Percentiles rank a stretch among this genome's conserved stretches.
phyloP scores from a whole-genome alignment of 2,797 vertebrate genomes.

The Columba guinea region DNA sequence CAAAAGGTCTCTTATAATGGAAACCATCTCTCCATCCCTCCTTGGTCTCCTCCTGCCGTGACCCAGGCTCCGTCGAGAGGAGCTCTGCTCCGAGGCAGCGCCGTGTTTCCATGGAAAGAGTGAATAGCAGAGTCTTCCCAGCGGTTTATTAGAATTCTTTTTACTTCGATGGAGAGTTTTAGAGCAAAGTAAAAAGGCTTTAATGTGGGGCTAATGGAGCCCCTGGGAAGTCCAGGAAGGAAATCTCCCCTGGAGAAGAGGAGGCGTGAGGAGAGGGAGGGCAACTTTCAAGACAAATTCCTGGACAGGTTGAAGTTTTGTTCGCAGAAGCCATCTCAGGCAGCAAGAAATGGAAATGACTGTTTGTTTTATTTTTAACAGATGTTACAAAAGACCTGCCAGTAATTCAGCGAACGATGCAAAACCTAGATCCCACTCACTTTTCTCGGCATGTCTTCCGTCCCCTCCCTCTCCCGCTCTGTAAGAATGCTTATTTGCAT shows the following conservation, averaged over 20 bases:
- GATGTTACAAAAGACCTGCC: slow-evolving; percentile 72
- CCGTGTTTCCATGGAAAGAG: slow-evolving; percentile 74
- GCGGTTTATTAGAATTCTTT: slow-evolving; percentile 75
- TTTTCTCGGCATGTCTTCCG: slow-evolving; percentile 43
- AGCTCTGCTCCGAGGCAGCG: slow-evolving; percentile 51
- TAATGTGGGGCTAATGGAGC: slow-evolving; percentile 72
- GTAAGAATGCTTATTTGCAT: slow-evolving; percentile 38
- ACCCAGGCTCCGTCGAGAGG: slow-evolving; percentile 63
- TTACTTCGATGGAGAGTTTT: slow-evolving; percentile 65
- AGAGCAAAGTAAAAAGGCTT: slow-evolving; percentile 69
- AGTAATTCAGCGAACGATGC: slow-evolving; percentile 55
- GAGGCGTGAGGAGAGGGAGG: slow-evolving; percentile 61
- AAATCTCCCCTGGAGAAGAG: slow-evolving; percentile 71
- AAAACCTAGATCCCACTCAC: slow-evolving; percentile 58
- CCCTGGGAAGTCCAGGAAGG: slow-evolving; percentile 70
- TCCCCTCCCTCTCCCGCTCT: not conserved
- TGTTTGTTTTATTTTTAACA: slow-evolving; percentile 72
- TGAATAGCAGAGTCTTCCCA: slow-evolving; percentile 66
- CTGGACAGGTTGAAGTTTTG: slow-evolving; percentile 68
- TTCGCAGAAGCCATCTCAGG: slow-evolving; percentile 64
- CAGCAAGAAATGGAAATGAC: slow-evolving; percentile 61
- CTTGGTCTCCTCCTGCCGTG: slow-evolving; percentile 62
- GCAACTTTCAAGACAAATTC: slow-evolving; percentile 64
- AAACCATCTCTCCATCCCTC: slow-evolving; percentile 58
- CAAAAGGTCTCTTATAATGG: slow-evolving; percentile 59